Evolutionary conservation across 2,888 invertebrate species (phyloP), one percentile per base, ranked within the genome.

Genomic region (Ectropis crepuscularia): DNA sequence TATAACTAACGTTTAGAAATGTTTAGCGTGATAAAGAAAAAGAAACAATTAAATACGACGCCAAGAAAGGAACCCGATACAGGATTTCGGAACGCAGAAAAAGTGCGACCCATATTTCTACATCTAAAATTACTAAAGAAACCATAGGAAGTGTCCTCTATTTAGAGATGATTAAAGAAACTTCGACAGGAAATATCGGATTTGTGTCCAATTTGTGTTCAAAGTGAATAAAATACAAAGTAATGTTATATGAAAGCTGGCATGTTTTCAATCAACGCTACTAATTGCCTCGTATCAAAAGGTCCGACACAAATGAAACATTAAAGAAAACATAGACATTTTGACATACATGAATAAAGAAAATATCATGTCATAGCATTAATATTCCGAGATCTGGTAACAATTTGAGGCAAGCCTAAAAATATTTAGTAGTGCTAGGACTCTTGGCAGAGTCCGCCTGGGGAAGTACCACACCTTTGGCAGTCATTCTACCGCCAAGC

Each of bases 131-230:
- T 62, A 51, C 36, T 5, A 47, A 57, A 41, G 46, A 51, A 41
- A 51, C 47, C 38, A 16, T 49, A 51, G 42, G 46, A 39, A 38
- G 60, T 45, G 63, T 41, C 41, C 58, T n/a, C n/a, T 41, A 63
- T 57, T 58, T 63, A 42, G 6, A 58, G 42, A 63, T 59, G 58
- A 63, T 63, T 63, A 59, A 63, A 63, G 63, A 55, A 63, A 59
- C 59, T 45, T 42, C 12, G 50, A 46, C 63, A 55, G 63, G 63
- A 63, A 54, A 59, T 59, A 63, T 54, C 63, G 55, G 45, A 59
- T 59, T 63, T 53, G 53, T 38, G 59, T 59, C 63, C 45, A 58
- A 63, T 63, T 58, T 46, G 10, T 55, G 46, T 46, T 55, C 39
- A 55, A 48, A 39, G 39, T 39, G 28, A 47, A 47, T 47, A 38